Base-by-base conservation (phyloP, 2,797 vertebrate species). In the Geotrypetes seraphini region DNA sequence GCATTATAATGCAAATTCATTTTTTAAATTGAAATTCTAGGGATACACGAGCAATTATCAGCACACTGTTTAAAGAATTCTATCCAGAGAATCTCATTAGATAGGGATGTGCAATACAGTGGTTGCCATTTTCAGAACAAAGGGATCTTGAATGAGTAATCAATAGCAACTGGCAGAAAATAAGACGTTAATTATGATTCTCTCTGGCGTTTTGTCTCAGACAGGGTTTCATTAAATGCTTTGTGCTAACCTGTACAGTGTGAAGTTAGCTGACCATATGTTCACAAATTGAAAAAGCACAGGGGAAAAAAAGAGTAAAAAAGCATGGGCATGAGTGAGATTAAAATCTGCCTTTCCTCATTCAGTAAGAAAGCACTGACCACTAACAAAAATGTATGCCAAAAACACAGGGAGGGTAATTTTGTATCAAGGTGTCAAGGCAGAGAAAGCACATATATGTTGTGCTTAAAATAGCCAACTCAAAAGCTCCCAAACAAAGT, bases 141-240 rank as follows among this genome's bases (percentile, higher is more conserved):
- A 78, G 61, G 51, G 51, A 68, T 60, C 58, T 50, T 85, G 75
- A 81, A 85, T 80, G 69, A 76, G 76, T 81, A 83, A 85, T 84
- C 78, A 83, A 83, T 78, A 83, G 69, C 71, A 82, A 80, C 74
- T 64, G 62, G 63, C 66, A 77, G 70, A 78, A 80, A 83, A 83
- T 66, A 66, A 83, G 70, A 66, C 64, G 69, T 79, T 81, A 78
- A 83, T 83, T 82, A 82, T 53, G 48, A 75, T 70, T 53, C 62
- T 75, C 69, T 81, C 63, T 36, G 50, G 62, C 70, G 65, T 77
- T 80, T 80, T 75, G 70, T 80, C 66, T 79, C 71, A 69, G 63
- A 75, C 62, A 77, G 74, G 71, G 73, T 84, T 84, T 81, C 78
- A 82, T 81, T 83, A 85, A 78, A 72, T 41, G 68, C 71, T 78